Conservation (phyloP, 2,888 invertebrate genomes). For the Dioctria linearis region DNA sequence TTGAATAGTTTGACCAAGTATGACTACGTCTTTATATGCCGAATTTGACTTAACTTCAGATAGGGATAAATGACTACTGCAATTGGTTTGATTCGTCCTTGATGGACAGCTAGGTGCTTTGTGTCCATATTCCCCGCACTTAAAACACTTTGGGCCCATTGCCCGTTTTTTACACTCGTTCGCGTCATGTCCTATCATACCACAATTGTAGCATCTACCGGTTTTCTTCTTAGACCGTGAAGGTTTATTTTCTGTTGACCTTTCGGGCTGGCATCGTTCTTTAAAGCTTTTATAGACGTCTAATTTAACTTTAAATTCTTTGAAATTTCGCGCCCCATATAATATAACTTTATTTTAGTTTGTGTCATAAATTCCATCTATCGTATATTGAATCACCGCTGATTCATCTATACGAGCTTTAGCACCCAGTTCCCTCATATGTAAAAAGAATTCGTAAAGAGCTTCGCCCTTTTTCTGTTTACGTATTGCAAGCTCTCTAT, state of each 20-base stretch:
- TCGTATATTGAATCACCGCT: constrained; percentile 14
- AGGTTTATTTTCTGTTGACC: background rate
- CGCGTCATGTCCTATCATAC: constrained; percentile 9
- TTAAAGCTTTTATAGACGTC: constrained; percentile 16
- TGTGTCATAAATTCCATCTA: constrained; percentile 23
- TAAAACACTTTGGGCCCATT: constrained; percentile 4
- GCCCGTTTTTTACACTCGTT: constrained; percentile 16
- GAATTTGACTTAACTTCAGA: background rate
- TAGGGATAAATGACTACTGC: background rate
- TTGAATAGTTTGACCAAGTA: background rate
- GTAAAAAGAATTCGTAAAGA: no score
- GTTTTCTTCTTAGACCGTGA: background rate
- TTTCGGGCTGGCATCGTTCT: constrained; percentile 15
- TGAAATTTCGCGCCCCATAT: constrained; percentile 25
- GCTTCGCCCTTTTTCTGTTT: no score
- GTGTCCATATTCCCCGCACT: constrained; percentile 27
- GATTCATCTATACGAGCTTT: background rate
- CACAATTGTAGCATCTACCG: constrained; percentile 20
- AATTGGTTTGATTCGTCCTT: background rate
- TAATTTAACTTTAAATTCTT: constrained; percentile 26
- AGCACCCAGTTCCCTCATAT: no score
- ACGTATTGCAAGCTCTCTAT: no score
- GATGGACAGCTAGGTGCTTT: background rate
- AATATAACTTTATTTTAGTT: constrained; percentile 25
- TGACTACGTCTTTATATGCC: background rate